These are phyloP conservation scores for Dysidea cf. avara DNA, from an alignment of 37 sponge, comb jelly and placozoan species.

Conservation along the genomic window DNA sequence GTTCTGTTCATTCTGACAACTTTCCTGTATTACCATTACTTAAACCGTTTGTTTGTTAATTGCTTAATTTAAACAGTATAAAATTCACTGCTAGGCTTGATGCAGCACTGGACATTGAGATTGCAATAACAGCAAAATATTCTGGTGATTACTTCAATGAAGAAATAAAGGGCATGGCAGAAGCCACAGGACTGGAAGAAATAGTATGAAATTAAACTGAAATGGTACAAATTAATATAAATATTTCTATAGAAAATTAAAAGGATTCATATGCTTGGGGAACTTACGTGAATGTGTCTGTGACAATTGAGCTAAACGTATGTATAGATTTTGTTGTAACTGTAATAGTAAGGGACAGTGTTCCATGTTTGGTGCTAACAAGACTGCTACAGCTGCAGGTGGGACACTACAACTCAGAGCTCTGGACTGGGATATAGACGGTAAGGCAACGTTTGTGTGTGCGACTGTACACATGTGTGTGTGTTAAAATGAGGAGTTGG, in stretches of 20 bases:
- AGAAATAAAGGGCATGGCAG: conserved; percentile 80
- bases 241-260: conserved; percentile 48
- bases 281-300: conserved; percentile 66
- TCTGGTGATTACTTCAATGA: conserved; percentile 67
- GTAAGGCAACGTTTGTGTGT: conserved; percentile 29
- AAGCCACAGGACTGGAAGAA: conserved; percentile 50
- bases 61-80: too few species aligned
- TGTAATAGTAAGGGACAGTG: conserved; percentile 68
- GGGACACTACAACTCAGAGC: conserved; percentile 80
- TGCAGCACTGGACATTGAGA: conserved; percentile 76
- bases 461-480: background rate
- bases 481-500: too few species aligned
- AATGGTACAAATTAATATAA: background rate
- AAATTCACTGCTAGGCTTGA: too few species aligned
- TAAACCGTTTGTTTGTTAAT: too few species aligned
- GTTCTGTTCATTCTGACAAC: too few species aligned
- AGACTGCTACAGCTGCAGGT: conserved; percentile 45
- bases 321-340: conserved; percentile 53
- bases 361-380: conserved; percentile 91
- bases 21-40: too few species aligned
- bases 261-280: conserved; percentile 86
- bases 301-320: conserved; percentile 30
- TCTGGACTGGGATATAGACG: conserved; percentile 91
- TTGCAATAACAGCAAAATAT: conserved; percentile 36
- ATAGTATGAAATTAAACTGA: conserved; percentile 17